Evolutionary conservation across 2,888 invertebrate species (phyloP), one percentile per base, ranked within the genome.

Genomic region (Napeogenes sylphis): DNA sequence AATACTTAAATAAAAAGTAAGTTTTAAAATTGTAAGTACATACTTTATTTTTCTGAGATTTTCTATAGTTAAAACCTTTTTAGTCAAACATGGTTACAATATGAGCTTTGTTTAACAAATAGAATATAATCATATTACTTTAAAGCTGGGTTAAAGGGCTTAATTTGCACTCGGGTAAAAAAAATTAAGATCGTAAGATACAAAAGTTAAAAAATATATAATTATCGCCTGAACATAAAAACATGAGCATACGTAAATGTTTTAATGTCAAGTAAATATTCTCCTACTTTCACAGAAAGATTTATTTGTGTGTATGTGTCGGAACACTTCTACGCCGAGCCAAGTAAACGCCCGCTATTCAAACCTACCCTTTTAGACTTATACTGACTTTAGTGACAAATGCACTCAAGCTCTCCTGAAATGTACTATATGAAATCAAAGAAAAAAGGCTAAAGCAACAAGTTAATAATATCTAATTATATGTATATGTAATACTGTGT

Each of bases 231-330:
- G 6, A 30, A 30, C 21, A 30, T 8, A 30, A 21, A 51, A 51
- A 51, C 30, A 30, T 30, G 4, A 12, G 6, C n/a, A 51, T 10
- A 51, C 21, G 51, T 30, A 10, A 63, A 63, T 56, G 56, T 63
- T 59, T 32, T 30, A 32, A 32, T 14, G n/a, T 59, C n/a, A 32
- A 10, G 21, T 59, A 59, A 51, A 21, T 35, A 42, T 59, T 35
- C 5, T 51, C n/a, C 54, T 59, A 46, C 59, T 62, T 62, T 59
- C 47, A 59, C 56, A 59, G 57, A 55, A 56, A 54, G 51, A 57
- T 33, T 55, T 33, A 54, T 60, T 62, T 60, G 60, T 45, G 55
- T 46, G n/a, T 35, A 38, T 58, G 55, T 55, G 55, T n/a, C 51
- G 53, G 45, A 58, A 55, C 33, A 30, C 21, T 58, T 58, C 46